Evolutionary conservation across 2,113 vertebrate genomes (phyloP).

Genomic region (Cricetomys ansorgei): DNA sequence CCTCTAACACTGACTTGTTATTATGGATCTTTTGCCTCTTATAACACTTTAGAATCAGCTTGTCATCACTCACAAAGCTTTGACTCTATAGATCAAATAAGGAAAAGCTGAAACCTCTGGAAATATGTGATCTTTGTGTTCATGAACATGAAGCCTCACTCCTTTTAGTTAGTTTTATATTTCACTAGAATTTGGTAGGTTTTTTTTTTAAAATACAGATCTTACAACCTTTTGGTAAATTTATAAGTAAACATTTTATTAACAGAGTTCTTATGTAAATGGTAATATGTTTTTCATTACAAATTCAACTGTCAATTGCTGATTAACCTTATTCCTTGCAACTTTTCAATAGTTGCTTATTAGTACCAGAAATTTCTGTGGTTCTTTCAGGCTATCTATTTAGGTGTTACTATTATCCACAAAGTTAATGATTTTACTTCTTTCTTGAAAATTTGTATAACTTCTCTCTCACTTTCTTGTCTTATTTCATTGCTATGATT

Average conservation of each 20-base stretch:
- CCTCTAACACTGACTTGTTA: background rate
- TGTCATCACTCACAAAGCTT: background rate
- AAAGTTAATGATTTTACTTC: constrained; percentile 12
- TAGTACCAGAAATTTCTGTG: background rate
- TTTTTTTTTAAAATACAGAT: background rate
- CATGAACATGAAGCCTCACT: background rate
- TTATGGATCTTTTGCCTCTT: background rate
- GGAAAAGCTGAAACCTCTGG: background rate
- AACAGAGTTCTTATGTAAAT: background rate
- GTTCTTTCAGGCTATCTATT: background rate
- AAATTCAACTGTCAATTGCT: constrained; percentile 1
- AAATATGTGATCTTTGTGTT: background rate
- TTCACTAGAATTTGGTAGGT: background rate
- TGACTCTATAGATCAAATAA: background rate
- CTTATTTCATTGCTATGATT: background rate
- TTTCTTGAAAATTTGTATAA: background rate
- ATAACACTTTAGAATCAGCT: background rate
- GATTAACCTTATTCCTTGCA: background rate
- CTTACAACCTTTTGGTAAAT: background rate
- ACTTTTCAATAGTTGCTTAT: constrained; percentile 1
- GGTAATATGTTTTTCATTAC: constrained; percentile 27
- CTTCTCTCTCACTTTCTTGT: background rate
- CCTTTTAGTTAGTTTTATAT: background rate
- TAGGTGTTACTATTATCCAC: background rate
- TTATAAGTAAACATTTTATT: constrained; percentile 10